A percentile compares a stretch with the other conserved stretches of the same genome.
These are phyloP conservation scores for Lycaena phlaeas DNA, from an alignment of 2,888 invertebrate species.

Conservation along the genomic window DNA sequence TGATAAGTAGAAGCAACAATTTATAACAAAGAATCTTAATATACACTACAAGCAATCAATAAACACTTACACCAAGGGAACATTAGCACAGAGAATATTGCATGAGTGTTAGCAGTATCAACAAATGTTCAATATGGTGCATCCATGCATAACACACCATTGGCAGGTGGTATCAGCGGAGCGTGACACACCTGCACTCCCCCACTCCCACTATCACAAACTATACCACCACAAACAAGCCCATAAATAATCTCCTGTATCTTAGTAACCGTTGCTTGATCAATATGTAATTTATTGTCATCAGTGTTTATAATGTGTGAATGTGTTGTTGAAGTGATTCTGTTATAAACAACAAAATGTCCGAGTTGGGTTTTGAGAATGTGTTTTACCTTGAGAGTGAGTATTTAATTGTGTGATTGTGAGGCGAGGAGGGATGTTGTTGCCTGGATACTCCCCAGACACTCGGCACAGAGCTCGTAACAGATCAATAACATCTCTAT, in stretches of 20 bases:
- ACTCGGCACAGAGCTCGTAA: conserved; percentile 40
- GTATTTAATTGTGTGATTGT: conserved; percentile 42
- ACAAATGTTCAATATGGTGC: conserved; percentile 19
- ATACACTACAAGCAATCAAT: neutral
- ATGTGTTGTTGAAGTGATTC: conserved; percentile 31
- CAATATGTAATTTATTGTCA: conserved; percentile 50
- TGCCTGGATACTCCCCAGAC: conserved; percentile 59
- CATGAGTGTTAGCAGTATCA: conserved; percentile 5
- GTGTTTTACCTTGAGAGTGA: conserved; percentile 71
- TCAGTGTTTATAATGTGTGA: conserved; percentile 46
- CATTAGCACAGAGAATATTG: neutral
- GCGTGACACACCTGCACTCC: conserved; percentile 61
- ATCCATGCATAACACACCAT: conserved; percentile 43
- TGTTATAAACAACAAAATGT: conserved; percentile 42
- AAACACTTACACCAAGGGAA: neutral
- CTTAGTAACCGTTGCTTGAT: conserved; percentile 64
- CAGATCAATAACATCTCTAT: conserved; percentile 68
- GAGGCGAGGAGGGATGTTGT: conserved; percentile 57
- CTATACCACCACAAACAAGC: conserved; percentile 32
- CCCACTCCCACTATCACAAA: conserved; percentile 39
- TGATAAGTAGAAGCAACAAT: neutral
- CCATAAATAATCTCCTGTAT: conserved; percentile 28
- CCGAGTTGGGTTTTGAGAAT: conserved; percentile 67
- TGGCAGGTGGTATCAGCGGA: conserved; percentile 56
- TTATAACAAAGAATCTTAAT: too few species aligned